Base-by-base conservation (phyloP, 1,140 invertebrate genomes). In the Pachypsylla venusta region DNA sequence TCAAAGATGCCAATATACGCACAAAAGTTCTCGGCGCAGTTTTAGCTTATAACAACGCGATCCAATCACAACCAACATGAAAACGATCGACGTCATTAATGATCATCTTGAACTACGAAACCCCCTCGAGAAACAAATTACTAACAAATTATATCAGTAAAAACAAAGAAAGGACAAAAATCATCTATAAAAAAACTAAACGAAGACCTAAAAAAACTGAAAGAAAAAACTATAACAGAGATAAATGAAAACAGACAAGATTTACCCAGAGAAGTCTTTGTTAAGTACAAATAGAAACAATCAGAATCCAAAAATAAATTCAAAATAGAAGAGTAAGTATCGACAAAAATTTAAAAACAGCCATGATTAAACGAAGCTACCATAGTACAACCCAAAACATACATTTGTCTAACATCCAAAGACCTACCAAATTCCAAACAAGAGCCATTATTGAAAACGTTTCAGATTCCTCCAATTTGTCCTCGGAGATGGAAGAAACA, bases 241-340 rank as follows among this genome's bases (percentile, higher is more conserved):
- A n/a, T 19, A 4, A 48, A 48, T 22, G 16, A 5, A 48, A 48
- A 48, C 16, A 48, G 42, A 19, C n/a, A 48, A 48, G 42, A 48
- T 4, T 10, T 48, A 10, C 42, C 42, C 22, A 5, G n/a, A 7
- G 16, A 48, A 48, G 16, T 48, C 4, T 19, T 48, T n/a, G 42
- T 48, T 5, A 48, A 48, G 16, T 19, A 48, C 42, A 48, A 48
- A 48, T 22, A 48, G 22, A 48, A 48, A 48, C 42, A 48, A 48
- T 5, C 4, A 4, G 22, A 48, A 19, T 3, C 16, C 5, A n/a
- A n/a, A 3, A 48, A 48, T 19, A 48, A 48, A 22, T 48, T 19
- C n/a, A 48, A 48, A n/a, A 5, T 3, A 22, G 42, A 48, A 19
- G 16, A 10, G 42, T 4, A n/a, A 10, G 7, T n/a, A n/a, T 48